phyloP scores from a whole-genome alignment of 2,113 vertebrate species.

The Passerina amoena region DNA sequence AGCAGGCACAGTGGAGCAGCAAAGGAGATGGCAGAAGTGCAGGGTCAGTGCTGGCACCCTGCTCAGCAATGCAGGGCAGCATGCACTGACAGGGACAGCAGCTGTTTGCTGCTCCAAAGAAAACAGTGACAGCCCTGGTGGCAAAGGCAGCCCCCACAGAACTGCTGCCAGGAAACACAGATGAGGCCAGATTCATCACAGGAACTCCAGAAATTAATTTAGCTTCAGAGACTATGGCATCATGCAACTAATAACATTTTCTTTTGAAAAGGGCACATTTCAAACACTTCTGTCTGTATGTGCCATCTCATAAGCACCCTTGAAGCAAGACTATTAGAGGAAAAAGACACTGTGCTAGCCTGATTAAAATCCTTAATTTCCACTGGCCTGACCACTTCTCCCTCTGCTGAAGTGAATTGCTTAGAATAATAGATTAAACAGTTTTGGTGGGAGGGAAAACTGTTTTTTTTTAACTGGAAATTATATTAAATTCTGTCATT shows the following conservation, averaged over 20 bases:
- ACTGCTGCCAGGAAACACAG: not conserved
- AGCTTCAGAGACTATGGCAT: not conserved
- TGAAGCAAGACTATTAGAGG: not conserved
- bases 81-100: rapidly evolving
- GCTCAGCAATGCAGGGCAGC: not conserved
- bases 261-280: not conserved
- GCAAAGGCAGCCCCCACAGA: not conserved
- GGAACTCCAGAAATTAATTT: not conserved
- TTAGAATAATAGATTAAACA: not conserved
- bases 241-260: not conserved
- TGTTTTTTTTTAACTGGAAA: too few relatives aligned
- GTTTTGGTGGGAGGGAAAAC: not conserved
- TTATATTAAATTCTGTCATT: not conserved
- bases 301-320: not conserved
- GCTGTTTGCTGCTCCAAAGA: not conserved
- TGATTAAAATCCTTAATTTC: not conserved
- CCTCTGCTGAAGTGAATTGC: not conserved
- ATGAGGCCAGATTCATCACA: not conserved
- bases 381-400: not conserved
- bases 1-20: not conserved
- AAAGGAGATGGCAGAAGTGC: not conserved
- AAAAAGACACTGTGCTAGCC: not conserved
- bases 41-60: not conserved
- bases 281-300: not conserved
- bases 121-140: not conserved